Evolutionary conservation across 2,797 vertebrate species (phyloP).

Genomic region (Potorous gilbertii): DNA sequence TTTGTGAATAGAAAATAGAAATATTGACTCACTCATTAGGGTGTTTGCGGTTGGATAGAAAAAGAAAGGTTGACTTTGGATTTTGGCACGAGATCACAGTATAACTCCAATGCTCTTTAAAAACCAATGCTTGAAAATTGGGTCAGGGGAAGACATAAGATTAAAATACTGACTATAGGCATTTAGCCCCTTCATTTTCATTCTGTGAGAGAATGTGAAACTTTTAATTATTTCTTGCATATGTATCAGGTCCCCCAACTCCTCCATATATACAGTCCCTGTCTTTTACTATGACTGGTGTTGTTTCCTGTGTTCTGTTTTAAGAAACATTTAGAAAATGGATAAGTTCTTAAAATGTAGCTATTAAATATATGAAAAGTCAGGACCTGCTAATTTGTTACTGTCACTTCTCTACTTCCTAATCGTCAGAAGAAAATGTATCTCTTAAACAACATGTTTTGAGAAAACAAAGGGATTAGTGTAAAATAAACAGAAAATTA

Average conservation of each 20-base stretch:
- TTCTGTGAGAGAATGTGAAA: not conserved
- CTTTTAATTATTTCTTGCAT: not conserved
- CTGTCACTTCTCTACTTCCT: not conserved
- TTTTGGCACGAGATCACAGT: slow-evolving; percentile 19
- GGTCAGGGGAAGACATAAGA: not conserved
- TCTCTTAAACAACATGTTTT: not conserved
- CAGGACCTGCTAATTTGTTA: not conserved
- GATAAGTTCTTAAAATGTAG: not conserved
- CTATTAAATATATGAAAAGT: not conserved
- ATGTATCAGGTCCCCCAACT: not conserved
- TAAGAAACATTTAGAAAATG: slow-evolving; percentile 1
- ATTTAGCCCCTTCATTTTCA: slow-evolving; percentile 9
- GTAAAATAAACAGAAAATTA: not conserved
- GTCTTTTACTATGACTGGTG: not conserved
- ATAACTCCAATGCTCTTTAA: not conserved
- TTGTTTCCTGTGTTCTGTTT: not conserved
- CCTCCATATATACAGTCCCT: not conserved
- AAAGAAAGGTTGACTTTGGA: slow-evolving; percentile 32
- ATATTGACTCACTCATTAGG: not conserved
- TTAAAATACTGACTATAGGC: not conserved
- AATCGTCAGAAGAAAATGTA: not conserved
- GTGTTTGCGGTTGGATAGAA: not conserved
- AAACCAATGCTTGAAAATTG: slow-evolving; percentile 11
- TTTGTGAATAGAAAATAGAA: not conserved
- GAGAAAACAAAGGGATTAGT: not conserved